These are phyloP conservation scores for Macquaria ambigua DNA, from an alignment of 2,113 vertebrate genomes.

Conservation along the genomic window DNA sequence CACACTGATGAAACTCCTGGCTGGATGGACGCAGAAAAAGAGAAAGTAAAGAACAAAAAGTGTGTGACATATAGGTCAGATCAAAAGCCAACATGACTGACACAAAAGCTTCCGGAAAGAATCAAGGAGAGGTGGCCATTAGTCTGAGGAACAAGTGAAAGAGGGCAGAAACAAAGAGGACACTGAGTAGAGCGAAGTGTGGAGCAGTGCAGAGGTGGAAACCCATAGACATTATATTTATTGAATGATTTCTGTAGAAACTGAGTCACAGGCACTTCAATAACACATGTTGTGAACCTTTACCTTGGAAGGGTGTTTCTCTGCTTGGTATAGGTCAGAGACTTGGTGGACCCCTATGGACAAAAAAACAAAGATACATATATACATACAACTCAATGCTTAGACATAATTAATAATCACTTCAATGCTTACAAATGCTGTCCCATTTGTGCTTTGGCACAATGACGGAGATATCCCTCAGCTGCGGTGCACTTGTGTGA, in stretches of 20 bases:
- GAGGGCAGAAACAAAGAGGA: neutral
- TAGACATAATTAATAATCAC: neutral
- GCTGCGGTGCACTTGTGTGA: no score
- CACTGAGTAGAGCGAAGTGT: neutral
- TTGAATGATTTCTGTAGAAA: no score
- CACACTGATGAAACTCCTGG: neutral
- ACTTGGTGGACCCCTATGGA: constrained; percentile 80
- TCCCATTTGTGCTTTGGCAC: no score
- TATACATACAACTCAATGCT: neutral
- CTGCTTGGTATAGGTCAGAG: constrained; percentile 80
- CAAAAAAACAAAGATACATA: constrained; percentile 7
- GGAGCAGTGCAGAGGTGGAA: neutral
- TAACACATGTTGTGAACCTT: neutral
- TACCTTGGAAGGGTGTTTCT: constrained; percentile 81
- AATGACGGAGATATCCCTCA: no score
- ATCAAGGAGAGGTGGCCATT: neutral
- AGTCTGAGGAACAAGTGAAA: constrained; percentile 11
- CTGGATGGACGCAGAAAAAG: neutral
- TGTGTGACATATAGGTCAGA: constrained; percentile 29
- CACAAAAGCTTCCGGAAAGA: constrained; percentile 16
- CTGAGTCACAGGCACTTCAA: neutral
- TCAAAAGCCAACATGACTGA: constrained; percentile 24
- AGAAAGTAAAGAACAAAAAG: neutral
- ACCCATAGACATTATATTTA: neutral
- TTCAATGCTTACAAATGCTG: neutral